Conservation (phyloP, 2,797 vertebrate genomes). For the Typhlichthys subterraneus region DNA sequence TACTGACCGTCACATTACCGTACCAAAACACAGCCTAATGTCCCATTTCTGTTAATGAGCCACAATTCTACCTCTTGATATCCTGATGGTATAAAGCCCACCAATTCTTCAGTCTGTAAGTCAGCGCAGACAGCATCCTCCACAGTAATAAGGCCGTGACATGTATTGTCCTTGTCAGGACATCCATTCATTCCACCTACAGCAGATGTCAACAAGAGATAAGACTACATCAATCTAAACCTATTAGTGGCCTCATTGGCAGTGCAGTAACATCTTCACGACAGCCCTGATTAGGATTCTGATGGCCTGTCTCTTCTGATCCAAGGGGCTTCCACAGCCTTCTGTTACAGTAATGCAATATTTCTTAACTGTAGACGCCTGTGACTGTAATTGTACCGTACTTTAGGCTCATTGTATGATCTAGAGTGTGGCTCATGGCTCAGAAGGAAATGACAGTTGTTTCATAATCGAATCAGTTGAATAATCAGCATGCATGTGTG, state of each 20-base stretch:
- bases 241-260: slow-evolving; percentile 40
- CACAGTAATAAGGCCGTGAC: slow-evolving; percentile 48
- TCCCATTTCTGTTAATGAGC: not conserved
- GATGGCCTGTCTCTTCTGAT: slow-evolving; percentile 60
- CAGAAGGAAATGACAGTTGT: slow-evolving; percentile 26
- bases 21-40: no score
- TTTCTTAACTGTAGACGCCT: slow-evolving; percentile 32
- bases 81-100: slow-evolving; percentile 1
- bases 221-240: slow-evolving; percentile 39
- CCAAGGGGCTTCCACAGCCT: slow-evolving; percentile 21
- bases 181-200: slow-evolving; percentile 39
- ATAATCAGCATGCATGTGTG: slow-evolving; percentile 20
- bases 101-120: slow-evolving; percentile 24
- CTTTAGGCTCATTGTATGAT: slow-evolving; percentile 26
- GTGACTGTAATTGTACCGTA: slow-evolving; percentile 39
- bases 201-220: slow-evolving; percentile 41
- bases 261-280: slow-evolving; percentile 23
- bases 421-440: slow-evolving; percentile 9
- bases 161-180: slow-evolving; percentile 33
- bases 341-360: slow-evolving; percentile 32
- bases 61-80: slow-evolving; percentile 5
- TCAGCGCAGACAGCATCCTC: slow-evolving; percentile 8
- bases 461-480: slow-evolving; percentile 1
- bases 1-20: no score
- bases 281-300: slow-evolving; percentile 41